phyloP scores from a whole-genome alignment of 2,113 vertebrate genomes.

The Calidris pugnax region DNA sequence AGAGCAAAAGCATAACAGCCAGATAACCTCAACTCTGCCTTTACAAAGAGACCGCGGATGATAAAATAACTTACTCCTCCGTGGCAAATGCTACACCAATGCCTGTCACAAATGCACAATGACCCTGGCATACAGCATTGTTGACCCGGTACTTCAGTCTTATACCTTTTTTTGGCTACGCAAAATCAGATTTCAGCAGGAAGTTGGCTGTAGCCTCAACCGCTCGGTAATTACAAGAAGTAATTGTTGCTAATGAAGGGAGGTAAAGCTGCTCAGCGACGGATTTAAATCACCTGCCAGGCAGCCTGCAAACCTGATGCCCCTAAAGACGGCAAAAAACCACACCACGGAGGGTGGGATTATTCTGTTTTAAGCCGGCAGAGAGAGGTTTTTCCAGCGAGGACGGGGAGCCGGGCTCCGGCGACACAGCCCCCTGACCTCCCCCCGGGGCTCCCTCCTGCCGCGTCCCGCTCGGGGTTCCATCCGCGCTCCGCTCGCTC shows the following conservation, averaged over 20 bases:
- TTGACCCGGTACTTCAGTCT: not conserved
- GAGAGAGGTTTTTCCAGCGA: too few relatives aligned
- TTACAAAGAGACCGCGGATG: not conserved
- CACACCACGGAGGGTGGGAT: not conserved
- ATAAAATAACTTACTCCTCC: not conserved
- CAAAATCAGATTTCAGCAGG: not conserved
- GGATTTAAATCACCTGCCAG: not conserved
- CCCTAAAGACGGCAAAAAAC: not conserved
- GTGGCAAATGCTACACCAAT: not conserved
- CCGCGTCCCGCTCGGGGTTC: not conserved
- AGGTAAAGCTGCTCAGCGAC: not conserved
- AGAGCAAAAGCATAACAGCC: not conserved
- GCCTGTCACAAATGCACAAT: not conserved
- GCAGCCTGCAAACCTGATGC: not conserved
- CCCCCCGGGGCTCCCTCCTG: not conserved
- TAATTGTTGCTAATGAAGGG: not conserved
- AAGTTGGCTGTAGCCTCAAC: not conserved
- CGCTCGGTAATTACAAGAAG: not conserved
- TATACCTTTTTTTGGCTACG: fast-evolving
- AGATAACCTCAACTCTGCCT: not conserved
- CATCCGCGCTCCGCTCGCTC: not conserved
- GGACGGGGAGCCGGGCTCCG: not conserved
- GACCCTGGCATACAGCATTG: not conserved
- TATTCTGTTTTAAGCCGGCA: not conserved
- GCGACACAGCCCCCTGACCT: not conserved